Percentiles rank a stretch among this genome's conserved stretches.
Evolutionary conservation across 64 coral and sea anemone genomes (phyloP).

Genomic region (Dendronephthya gigantea): DNA sequence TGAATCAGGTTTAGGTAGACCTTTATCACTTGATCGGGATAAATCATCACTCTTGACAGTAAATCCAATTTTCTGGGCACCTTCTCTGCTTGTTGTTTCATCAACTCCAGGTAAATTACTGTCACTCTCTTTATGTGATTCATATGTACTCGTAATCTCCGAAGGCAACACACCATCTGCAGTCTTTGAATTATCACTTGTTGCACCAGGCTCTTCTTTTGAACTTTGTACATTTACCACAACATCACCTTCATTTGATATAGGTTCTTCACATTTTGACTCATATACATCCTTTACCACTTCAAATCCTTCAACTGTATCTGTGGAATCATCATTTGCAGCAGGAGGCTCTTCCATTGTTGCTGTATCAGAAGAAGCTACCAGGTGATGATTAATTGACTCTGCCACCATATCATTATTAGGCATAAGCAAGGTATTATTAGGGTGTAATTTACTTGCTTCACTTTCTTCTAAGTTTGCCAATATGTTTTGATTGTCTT

Average conservation of each 20-base stretch:
- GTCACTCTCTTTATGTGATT: neutral
- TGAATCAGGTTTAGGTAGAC: too few relatives aligned
- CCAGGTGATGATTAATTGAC: neutral
- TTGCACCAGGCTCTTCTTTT: neutral
- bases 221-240: neutral
- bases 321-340: neutral
- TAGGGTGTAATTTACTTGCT: neutral
- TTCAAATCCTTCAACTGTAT: neutral
- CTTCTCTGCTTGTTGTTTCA: neutral
- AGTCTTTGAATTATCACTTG: neutral
- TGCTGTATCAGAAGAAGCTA: neutral
- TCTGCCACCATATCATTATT: neutral
- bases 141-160: neutral
- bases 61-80: neutral
- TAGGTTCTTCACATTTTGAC: too few relatives aligned
- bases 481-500: neutral
- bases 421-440: neutral
- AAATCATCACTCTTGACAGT: neutral
- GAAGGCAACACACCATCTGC: neutral
- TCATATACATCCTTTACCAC: neutral
- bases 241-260: neutral
- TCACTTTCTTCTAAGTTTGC: neutral
- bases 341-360: neutral
- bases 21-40: neutral
- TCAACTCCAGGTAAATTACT: neutral